Evolutionary conservation across 2,797 vertebrate species (phyloP).

Genomic region (Acrocephalus scirpaceus): DNA sequence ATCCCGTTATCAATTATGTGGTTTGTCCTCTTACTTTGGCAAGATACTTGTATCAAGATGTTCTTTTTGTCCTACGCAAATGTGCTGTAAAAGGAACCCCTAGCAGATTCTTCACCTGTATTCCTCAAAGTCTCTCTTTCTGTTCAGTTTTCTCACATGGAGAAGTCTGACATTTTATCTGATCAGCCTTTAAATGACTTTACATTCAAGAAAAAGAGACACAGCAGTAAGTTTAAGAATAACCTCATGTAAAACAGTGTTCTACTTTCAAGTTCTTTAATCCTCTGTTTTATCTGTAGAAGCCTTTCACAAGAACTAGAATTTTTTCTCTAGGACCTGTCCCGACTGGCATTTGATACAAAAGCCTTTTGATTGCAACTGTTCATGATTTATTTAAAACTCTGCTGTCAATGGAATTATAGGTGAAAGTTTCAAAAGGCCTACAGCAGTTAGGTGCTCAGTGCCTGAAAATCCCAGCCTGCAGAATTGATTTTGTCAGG

Average conservation of each 20-base stretch:
- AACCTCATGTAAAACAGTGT: conserved; percentile 44
- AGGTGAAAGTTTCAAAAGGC: conserved; percentile 37
- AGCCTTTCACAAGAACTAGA: conserved; percentile 30
- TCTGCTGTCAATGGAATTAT: conserved; percentile 15
- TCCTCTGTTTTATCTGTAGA: conserved; percentile 21
- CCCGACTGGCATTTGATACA: conserved; percentile 44
- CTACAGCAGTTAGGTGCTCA: conserved; percentile 3
- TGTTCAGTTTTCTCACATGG: conserved; percentile 29
- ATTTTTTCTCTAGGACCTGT: conserved; percentile 44
- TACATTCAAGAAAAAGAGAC: conserved; percentile 34
- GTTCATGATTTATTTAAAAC: conserved; percentile 48
- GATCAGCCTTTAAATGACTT: conserved; percentile 58
- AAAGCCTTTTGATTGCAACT: conserved; percentile 53
- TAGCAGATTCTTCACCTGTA: conserved; percentile 17
- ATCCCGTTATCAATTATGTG: neutral
- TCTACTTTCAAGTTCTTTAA: conserved; percentile 60
- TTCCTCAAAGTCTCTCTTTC: conserved; percentile 41
- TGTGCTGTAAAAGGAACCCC: conserved; percentile 6
- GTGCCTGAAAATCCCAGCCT: conserved; percentile 9
- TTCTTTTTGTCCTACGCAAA: conserved; percentile 27
- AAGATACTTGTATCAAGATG: neutral
- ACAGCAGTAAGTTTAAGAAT: conserved; percentile 56
- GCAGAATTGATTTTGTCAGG: neutral
- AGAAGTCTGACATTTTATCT: conserved; percentile 58
- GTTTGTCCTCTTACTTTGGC: neutral